Evolutionary conservation across 23 tunicate genomes (phyloP).

Genomic region (Aplidium turbinatum): DNA sequence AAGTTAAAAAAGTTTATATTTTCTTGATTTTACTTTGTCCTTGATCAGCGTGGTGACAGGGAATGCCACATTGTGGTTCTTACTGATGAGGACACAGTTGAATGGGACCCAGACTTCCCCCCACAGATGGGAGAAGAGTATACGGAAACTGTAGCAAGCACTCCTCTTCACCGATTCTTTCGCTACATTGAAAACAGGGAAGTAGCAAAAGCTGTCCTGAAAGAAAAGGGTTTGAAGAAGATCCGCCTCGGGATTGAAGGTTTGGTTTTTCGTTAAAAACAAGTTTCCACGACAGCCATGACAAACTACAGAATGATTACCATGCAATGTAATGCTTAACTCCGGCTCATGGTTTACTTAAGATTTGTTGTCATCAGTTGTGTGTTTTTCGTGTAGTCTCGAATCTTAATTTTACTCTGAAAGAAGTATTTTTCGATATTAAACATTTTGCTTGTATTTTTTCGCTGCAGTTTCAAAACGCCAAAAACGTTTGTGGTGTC

Average conservation of each 20-base stretch:
- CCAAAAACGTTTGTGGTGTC: no score
- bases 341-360: no score
- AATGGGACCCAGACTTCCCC: constrained; percentile 95
- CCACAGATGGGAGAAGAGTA: constrained; percentile 97
- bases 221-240: constrained; percentile 90
- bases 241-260: constrained; percentile 98
- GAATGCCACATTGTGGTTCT: constrained; percentile 96
- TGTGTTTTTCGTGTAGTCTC: no score
- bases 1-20: not conserved
- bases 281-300: no score
- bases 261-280: no score
- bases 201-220: constrained; percentile 88
- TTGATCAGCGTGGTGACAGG: constrained; percentile 87
- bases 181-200: constrained; percentile 96
- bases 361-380: no score
- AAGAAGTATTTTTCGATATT: no score
- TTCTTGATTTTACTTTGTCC: not conserved
- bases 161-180: constrained; percentile 81
- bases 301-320: no score
- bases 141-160: constrained; percentile 66
- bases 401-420: no score
- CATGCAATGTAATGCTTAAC: no score
- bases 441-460: no score
- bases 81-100: constrained; percentile 91
- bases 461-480: no score